Evolutionary conservation across 2,113 vertebrate genomes (phyloP).

Genomic region (Clarias magur): DNA sequence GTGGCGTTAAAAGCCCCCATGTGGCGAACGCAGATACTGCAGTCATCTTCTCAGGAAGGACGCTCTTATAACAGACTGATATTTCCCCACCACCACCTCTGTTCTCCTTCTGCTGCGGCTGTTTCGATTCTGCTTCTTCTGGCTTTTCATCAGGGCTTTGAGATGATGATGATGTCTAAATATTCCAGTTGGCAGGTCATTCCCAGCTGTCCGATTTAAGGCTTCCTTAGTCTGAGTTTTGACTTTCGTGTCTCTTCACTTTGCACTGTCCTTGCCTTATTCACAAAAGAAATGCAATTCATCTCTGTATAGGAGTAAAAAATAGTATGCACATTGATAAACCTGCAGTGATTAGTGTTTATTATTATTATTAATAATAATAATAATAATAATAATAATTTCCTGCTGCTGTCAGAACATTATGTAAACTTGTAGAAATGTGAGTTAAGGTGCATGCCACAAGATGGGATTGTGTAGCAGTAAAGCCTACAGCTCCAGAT

Average conservation of each 20-base stretch:
- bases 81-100: background rate
- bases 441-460: background rate
- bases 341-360: background rate
- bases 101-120: slow-evolving; percentile 13
- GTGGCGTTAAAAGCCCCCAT: slow-evolving; percentile 1
- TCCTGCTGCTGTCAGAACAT: background rate
- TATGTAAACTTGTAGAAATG: slow-evolving; percentile 8
- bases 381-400: background rate
- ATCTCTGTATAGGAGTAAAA: background rate
- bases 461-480: background rate
- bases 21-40: slow-evolving; percentile 31
- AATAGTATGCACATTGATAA: background rate
- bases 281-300: background rate
- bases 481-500: background rate
- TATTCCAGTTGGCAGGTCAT: background rate
- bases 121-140: slow-evolving; percentile 1
- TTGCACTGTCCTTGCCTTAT: slow-evolving; percentile 34
- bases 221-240: background rate
- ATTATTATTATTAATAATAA: background rate
- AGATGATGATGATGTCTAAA: background rate
- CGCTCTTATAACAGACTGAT: background rate
- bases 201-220: background rate
- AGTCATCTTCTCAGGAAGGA: slow-evolving; percentile 43
- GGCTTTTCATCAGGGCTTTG: slow-evolving; percentile 11
- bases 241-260: slow-evolving; percentile 7